Conservation (phyloP, 2,113 vertebrate species). For the Mellivora capensis region DNA sequence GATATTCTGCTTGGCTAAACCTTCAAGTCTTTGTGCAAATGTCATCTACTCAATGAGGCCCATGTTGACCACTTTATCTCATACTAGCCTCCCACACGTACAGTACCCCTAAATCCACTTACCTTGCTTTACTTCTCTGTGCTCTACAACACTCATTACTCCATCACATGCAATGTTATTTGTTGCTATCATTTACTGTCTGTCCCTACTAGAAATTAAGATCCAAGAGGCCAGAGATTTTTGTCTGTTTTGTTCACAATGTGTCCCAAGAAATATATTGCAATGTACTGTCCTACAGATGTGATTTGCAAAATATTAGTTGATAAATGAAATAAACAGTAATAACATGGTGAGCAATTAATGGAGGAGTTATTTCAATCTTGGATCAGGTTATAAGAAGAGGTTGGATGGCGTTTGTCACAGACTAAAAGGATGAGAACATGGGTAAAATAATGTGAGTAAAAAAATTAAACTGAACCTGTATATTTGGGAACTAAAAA, state of each 20-base stretch:
- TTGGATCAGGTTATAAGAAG: not conserved
- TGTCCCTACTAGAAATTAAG: not conserved
- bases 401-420: not conserved
- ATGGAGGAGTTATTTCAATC: not conserved
- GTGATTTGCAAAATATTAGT: not conserved
- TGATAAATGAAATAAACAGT: not conserved
- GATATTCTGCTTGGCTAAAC: not conserved
- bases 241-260: not conserved
- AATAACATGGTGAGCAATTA: not conserved
- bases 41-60: not conserved
- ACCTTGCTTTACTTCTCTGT: not conserved
- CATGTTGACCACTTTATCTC: not conserved
- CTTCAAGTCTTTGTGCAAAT: not conserved
- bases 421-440: not conserved
- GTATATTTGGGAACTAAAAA: not conserved
- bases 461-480: not conserved
- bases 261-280: not conserved
- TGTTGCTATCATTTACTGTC: not conserved
- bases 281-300: not conserved
- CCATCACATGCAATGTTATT: not conserved
- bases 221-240: not conserved
- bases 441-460: not conserved
- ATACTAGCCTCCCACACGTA: accelerated
- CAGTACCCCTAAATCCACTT: not conserved
- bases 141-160: not conserved